Percentiles rank a stretch among this genome's conserved stretches.
phyloP scores from a whole-genome alignment of 2,113 vertebrate genomes.

The Heterotilapia buettikoferi region DNA sequence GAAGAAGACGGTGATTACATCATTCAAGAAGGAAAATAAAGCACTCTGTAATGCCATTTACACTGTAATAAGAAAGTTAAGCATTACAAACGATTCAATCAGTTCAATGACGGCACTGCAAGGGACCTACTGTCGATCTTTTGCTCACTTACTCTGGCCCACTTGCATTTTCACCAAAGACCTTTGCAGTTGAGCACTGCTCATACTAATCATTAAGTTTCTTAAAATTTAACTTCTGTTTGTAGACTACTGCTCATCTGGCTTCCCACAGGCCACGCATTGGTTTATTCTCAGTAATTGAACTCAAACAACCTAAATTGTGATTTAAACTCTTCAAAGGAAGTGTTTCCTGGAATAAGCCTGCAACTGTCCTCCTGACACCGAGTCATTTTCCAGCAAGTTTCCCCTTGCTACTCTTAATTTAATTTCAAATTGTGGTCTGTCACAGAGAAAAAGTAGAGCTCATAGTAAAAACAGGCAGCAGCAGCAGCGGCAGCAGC shows the following conservation, averaged over 20 bases:
- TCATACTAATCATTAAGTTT: background rate
- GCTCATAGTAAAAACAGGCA: conserved; percentile 2
- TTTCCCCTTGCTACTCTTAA: background rate
- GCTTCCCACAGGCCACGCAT: background rate
- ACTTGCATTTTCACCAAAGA: background rate
- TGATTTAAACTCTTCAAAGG: background rate
- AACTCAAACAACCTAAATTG: background rate
- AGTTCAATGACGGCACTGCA: background rate
- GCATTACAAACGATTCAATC: background rate
- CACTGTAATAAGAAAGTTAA: background rate
- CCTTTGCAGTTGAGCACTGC: background rate
- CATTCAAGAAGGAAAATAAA: background rate
- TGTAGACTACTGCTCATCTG: background rate
- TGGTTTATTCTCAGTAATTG: background rate
- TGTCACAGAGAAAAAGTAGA: background rate
- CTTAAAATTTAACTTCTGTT: background rate
- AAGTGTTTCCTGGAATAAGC: background rate
- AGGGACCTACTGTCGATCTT: background rate
- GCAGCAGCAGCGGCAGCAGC: background rate
- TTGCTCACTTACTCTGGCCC: background rate
- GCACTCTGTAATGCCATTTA: background rate
- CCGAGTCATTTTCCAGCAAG: background rate
- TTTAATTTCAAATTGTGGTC: background rate
- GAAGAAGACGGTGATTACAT: background rate
- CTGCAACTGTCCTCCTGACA: background rate